phyloP scores from a whole-genome alignment of 2,797 vertebrate genomes.

The Leptatherina wallacei region DNA sequence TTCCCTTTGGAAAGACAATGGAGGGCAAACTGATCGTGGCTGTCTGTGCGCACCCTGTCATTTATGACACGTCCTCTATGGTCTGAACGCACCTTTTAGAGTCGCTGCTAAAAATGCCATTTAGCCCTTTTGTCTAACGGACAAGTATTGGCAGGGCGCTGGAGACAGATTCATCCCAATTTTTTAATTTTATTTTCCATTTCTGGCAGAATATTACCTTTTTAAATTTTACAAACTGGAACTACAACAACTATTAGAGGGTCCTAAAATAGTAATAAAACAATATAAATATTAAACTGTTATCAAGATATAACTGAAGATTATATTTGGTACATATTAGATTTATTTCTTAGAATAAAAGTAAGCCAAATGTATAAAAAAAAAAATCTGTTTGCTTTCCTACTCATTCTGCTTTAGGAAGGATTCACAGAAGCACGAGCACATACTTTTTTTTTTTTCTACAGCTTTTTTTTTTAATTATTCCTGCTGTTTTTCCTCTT shows the following conservation, averaged over 20 bases:
- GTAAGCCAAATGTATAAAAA: not conserved
- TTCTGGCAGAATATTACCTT: not conserved
- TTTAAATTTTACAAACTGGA: too few species aligned
- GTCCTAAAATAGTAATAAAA: not conserved
- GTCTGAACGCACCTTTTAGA: not conserved
- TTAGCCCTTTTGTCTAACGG: not conserved
- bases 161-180: not conserved
- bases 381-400: not conserved
- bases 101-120: not conserved
- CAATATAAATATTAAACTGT: not conserved
- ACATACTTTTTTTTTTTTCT: not conserved
- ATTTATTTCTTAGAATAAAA: not conserved
- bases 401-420: not conserved
- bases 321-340: not conserved
- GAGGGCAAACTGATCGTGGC: too few species aligned
- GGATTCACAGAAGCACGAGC: not conserved
- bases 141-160: not conserved
- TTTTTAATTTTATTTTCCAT: not conserved
- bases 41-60: too few species aligned
- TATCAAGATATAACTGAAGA: not conserved
- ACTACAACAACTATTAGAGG: not conserved
- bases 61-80: too few species aligned
- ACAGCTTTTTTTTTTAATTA: not conserved
- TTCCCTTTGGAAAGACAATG: too few species aligned
- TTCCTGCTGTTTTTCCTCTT: not conserved